Conservation (phyloP, 2,113 vertebrate species). For the Sterna hirundo region DNA sequence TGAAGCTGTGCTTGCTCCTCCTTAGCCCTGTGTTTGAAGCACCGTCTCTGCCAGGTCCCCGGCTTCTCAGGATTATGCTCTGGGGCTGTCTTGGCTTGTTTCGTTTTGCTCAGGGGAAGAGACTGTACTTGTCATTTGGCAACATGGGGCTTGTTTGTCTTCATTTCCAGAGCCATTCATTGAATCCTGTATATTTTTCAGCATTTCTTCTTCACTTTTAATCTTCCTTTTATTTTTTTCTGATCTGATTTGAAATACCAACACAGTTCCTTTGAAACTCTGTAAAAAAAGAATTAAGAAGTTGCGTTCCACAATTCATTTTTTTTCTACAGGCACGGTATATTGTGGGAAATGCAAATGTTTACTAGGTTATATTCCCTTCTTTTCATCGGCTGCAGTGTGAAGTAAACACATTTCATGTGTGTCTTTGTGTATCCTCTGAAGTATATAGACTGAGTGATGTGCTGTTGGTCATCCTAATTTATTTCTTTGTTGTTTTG, state of each 20-base stretch:
- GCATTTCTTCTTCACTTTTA: background rate
- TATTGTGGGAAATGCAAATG: background rate
- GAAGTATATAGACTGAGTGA: background rate
- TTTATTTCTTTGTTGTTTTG: background rate
- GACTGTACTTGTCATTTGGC: background rate
- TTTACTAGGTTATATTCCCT: background rate
- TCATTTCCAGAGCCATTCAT: background rate
- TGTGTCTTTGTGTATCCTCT: background rate
- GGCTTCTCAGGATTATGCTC: background rate
- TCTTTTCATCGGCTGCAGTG: background rate
- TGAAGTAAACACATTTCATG: background rate
- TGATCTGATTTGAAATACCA: background rate
- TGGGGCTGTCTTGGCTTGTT: constrained; percentile 39
- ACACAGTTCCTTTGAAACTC: background rate
- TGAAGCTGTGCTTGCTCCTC: constrained; percentile 24
- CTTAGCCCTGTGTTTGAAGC: background rate
- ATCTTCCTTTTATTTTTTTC: background rate
- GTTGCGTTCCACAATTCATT: background rate
- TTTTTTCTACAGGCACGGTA: background rate
- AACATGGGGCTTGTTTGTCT: background rate
- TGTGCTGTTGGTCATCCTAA: background rate
- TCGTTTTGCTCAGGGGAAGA: background rate
- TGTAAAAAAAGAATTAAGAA: background rate
- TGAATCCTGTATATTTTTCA: background rate
- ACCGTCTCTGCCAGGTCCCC: background rate